A percentile compares a stretch with the other conserved stretches of the same genome.
phyloP scores from a whole-genome alignment of 30 jellyfish, hydroid and myxozoan genomes.

The Catostylus mosaicus region DNA sequence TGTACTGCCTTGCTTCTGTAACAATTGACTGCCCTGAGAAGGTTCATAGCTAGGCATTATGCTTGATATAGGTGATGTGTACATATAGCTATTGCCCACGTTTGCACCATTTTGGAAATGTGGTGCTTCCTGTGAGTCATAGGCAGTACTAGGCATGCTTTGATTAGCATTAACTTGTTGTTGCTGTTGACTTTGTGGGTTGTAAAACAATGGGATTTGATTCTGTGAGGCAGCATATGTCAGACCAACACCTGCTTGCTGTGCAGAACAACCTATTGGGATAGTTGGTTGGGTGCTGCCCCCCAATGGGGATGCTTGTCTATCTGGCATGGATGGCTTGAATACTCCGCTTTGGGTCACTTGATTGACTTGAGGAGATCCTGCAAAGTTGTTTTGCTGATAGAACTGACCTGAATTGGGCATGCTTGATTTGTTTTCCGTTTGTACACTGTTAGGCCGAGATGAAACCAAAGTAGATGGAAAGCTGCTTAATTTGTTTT shows the following conservation, averaged over 20 bases:
- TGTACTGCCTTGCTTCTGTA: neutral
- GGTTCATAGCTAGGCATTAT: slow-evolving; percentile 43
- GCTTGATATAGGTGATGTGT: slow-evolving; percentile 63
- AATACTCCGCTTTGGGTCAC: neutral
- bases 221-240: neutral
- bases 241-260: neutral
- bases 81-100: slow-evolving; percentile 61
- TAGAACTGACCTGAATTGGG: neutral
- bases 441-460: neutral
- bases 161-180: neutral
- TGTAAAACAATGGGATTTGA: slow-evolving; percentile 34
- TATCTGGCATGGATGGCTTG: neutral
- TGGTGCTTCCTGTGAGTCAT: neutral
- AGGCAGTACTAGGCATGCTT: neutral
- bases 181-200: slow-evolving; percentile 20
- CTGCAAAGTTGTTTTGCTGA: neutral
- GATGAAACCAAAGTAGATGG: neutral
- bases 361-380: neutral
- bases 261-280: neutral
- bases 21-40: neutral
- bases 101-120: slow-evolving; percentile 19
- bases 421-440: neutral
- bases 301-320: neutral
- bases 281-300: neutral
- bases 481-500: neutral